Conservation (phyloP, 2,797 vertebrate species). For the Danio aesculapii region DNA sequence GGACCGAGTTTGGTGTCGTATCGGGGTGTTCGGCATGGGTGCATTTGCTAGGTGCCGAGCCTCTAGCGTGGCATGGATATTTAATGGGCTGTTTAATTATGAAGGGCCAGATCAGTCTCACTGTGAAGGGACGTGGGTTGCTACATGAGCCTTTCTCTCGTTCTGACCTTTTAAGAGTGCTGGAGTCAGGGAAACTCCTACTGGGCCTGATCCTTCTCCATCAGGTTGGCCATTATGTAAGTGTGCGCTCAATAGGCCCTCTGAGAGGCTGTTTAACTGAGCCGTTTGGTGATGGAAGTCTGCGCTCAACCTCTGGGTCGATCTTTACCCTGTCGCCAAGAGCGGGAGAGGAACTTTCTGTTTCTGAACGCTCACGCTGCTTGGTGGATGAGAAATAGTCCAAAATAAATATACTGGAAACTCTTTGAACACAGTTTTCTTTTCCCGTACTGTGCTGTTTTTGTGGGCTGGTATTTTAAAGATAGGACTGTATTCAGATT, state of each 20-base stretch:
- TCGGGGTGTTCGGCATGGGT: neutral
- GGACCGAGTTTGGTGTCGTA: slow-evolving; percentile 19
- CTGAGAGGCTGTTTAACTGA: slow-evolving; percentile 34
- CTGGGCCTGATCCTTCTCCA: slow-evolving; percentile 20
- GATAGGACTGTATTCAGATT: neutral
- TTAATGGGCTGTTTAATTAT: slow-evolving; percentile 62
- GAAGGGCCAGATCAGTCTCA: slow-evolving; percentile 44
- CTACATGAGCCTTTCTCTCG: slow-evolving; percentile 51
- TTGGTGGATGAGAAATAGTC: neutral
- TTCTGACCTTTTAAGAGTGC: slow-evolving; percentile 36
- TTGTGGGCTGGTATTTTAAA: neutral
- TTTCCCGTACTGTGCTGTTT: neutral
- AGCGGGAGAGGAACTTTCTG: neutral
- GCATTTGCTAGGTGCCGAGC: slow-evolving; percentile 20
- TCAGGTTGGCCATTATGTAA: slow-evolving; percentile 37
- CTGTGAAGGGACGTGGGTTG: slow-evolving; percentile 44
- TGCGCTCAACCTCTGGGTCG: slow-evolving; percentile 7
- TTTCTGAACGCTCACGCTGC: neutral
- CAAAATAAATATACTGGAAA: neutral
- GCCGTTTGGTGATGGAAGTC: slow-evolving; percentile 5
- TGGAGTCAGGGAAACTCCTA: slow-evolving; percentile 34
- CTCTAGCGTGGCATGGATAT: slow-evolving; percentile 44
- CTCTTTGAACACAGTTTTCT: neutral
- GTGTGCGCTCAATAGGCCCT: slow-evolving; percentile 12
- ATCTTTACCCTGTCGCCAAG: slow-evolving; percentile 21